phyloP scores from a whole-genome alignment of 2,113 vertebrate genomes.

The Strigops habroptila region DNA sequence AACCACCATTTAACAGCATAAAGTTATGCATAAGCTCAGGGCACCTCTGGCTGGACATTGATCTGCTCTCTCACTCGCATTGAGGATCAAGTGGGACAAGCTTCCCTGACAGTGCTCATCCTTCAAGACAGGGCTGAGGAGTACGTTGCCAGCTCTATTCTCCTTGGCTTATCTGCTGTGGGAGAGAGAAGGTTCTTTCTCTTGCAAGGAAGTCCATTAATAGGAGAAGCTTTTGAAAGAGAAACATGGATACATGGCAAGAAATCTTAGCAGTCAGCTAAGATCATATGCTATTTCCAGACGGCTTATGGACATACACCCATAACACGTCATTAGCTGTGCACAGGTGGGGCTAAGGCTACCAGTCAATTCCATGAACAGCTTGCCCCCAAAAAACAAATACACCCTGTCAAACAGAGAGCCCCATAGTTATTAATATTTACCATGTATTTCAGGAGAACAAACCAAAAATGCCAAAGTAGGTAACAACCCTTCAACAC shows the following conservation, averaged over 20 bases:
- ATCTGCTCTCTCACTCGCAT: background rate
- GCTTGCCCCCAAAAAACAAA: background rate
- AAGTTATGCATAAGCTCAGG: background rate
- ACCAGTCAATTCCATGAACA: background rate
- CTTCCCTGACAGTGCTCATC: background rate
- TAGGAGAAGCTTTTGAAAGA: background rate
- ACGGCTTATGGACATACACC: background rate
- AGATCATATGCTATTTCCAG: background rate
- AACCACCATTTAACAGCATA: background rate
- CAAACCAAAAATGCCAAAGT: background rate
- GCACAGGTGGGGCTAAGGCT: background rate
- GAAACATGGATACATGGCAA: background rate
- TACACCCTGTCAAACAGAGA: background rate
- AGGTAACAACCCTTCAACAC: background rate
- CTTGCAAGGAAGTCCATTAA: background rate
- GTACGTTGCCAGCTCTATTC: background rate
- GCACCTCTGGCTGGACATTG: background rate
- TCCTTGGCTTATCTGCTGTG: background rate
- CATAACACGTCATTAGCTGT: background rate
- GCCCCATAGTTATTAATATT: background rate
- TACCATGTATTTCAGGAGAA: background rate
- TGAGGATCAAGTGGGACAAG: background rate
- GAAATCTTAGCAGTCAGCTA: background rate
- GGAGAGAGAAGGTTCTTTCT: background rate
- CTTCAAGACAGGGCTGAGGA: background rate